phyloP scores from a whole-genome alignment of 2,888 invertebrate genomes.

The Pemphredon lugubris region DNA sequence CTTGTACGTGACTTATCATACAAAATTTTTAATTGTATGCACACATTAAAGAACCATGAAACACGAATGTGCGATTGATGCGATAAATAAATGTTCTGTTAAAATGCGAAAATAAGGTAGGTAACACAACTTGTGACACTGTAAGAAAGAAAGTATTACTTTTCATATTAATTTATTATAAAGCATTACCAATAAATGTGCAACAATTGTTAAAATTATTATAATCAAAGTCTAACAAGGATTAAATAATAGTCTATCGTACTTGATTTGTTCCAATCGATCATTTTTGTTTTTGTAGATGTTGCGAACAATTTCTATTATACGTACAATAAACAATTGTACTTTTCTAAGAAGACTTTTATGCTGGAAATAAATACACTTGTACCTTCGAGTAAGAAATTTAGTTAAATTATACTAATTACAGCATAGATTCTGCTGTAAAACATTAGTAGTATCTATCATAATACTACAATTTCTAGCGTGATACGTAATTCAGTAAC shows the following conservation, averaged over 20 bases:
- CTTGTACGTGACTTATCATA: background rate
- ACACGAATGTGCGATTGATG: background rate
- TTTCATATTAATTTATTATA: conserved; percentile 56
- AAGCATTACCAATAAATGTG: conserved; percentile 60
- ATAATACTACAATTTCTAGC: conserved; percentile 18
- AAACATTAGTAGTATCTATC: conserved; percentile 23
- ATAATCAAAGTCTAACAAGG: conserved; percentile 54
- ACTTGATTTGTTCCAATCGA: conserved; percentile 40
- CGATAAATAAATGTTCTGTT: background rate
- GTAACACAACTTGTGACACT: conserved; percentile 8
- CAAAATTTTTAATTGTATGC: background rate
- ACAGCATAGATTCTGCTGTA: conserved; percentile 3
- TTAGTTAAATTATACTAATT: conserved; percentile 16
- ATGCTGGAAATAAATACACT: background rate
- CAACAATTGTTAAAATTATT: conserved; percentile 58
- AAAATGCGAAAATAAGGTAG: conserved; percentile 3
- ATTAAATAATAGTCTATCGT: conserved; percentile 45
- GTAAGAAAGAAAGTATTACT: conserved; percentile 7
- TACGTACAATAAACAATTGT: background rate
- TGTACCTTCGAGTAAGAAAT: conserved; percentile 6
- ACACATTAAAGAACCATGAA: background rate
- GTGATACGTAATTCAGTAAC: conserved; percentile 14
- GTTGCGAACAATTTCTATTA: conserved; percentile 8
- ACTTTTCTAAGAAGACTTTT: conserved; percentile 1
- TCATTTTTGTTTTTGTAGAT: conserved; percentile 22